These are phyloP conservation scores for Gymnothorax reevesii DNA, from an alignment of 2,797 vertebrate genomes.

Conservation along the genomic window DNA sequence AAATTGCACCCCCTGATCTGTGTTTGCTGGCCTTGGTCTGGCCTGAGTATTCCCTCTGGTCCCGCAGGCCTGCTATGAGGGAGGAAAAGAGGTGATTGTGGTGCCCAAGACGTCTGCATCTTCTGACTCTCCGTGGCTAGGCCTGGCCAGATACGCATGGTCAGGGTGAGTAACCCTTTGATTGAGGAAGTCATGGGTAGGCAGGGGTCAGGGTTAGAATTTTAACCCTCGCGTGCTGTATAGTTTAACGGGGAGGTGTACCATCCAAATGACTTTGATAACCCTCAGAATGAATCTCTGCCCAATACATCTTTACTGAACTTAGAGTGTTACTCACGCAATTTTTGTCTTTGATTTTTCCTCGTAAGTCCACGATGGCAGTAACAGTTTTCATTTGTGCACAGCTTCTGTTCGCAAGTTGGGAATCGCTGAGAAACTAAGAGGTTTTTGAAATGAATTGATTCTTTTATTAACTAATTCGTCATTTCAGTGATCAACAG, in stretches of 20 bases:
- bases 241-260: not conserved
- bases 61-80: conserved; percentile 90
- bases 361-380: not conserved
- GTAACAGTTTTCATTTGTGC: not conserved
- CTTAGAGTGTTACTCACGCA: not conserved
- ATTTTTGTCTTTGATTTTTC: not conserved
- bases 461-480: too few species aligned
- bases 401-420: too few species aligned
- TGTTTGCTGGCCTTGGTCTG: not conserved
- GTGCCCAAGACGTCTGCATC: conserved; percentile 98
- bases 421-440: too few species aligned
- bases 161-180: conserved; percentile 85
- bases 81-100: conserved; percentile 94
- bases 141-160: conserved; percentile 97
- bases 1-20: not conserved
- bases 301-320: not conserved
- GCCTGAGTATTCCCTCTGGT: conserved; percentile 6
- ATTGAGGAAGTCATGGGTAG: not conserved
- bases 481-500: too few species aligned
- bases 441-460: too few species aligned
- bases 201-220: not conserved
- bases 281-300: not conserved
- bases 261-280: not conserved
- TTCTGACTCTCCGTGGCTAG: conserved; percentile 97
- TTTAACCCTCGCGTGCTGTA: not conserved